Evolutionary conservation across 2,113 vertebrate genomes (phyloP).

Genomic region (pig (Sus scrofa)): DNA sequence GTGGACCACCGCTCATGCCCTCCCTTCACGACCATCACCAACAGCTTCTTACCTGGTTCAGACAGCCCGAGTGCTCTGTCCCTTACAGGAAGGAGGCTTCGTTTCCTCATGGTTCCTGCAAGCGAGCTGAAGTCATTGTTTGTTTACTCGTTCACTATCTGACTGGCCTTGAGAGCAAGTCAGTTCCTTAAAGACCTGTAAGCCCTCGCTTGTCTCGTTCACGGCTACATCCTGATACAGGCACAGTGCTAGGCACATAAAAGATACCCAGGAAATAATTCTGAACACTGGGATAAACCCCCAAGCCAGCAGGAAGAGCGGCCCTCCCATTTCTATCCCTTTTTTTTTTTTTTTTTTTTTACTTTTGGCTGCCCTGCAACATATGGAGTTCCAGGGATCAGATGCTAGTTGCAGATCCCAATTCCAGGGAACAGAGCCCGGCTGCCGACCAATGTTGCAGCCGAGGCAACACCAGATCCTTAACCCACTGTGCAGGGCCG

Average conservation of each 20-base stretch:
- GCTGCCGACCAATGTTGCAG: too few relatives aligned
- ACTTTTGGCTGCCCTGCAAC: too few relatives aligned
- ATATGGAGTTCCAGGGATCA: too few relatives aligned
- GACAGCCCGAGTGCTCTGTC: background rate
- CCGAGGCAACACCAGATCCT: too few relatives aligned
- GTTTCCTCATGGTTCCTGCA: background rate
- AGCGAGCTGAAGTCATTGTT: background rate
- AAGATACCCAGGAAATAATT: background rate
- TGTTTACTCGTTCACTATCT: background rate
- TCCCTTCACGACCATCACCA: background rate
- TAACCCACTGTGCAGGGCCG: too few relatives aligned
- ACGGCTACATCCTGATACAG: fast-evolving
- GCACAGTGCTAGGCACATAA: background rate
- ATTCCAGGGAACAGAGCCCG: too few relatives aligned
- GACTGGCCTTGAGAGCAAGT: background rate
- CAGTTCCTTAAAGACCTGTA: background rate
- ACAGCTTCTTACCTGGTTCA: background rate
- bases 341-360: too few relatives aligned
- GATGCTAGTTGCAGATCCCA: too few relatives aligned
- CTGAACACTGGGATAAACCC: background rate
- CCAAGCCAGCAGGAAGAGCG: background rate
- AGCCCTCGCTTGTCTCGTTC: background rate
- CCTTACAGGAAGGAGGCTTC: background rate
- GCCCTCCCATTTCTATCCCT: background rate
- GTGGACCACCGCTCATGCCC: fast-evolving